Evolutionary conservation across 1,140 invertebrate genomes (phyloP), one percentile per base, ranked within the genome.

Genomic region (Archegozetes longisetosus): DNA sequence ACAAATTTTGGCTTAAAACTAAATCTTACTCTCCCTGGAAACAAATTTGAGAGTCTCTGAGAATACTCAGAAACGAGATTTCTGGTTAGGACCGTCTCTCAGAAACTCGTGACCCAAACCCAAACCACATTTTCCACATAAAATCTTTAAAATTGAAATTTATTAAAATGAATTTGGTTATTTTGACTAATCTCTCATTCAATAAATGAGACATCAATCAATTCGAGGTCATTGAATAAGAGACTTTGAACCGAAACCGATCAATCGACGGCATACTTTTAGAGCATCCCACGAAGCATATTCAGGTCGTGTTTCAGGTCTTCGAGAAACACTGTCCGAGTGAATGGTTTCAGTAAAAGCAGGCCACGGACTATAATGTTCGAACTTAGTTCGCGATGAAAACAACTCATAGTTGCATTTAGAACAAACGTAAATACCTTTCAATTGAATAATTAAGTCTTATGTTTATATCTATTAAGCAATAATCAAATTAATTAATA

Each of bases 331-430:
- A 61, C 73, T 74, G 65, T 79, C 72, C 24, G 64, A 53, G 51
- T 70, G 68, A 22, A 79, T 67, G 3, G 76, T 71, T 28, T 72
- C 65, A n/a, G 68, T 69, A 62, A 79, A 79, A 2, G 77, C 75
- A 51, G 77, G 77, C 77, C 77, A 79, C 17, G 76, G 75, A 27
- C 75, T 75, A 48, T 74, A 68, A 66, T 79, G 77, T 24, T 72
- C 70, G 67, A 71, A 79, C 64, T 79, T 79, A 27, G 69, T 68
- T 23, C 65, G 58, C 64, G 76, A 78, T 53, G 75, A 72, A 67
- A 79, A 79, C 20, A 79, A 63, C 55, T 76, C 73, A 65, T 75
- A 68, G 0, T 68, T 70, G 72, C 77, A 79, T 60, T 73, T 65
- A 3, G 72, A 65, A 67, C 77, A 79, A 2, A 70, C 71, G 66